Conservation (phyloP, 2,797 vertebrate species). For the Xenentodon cancila region DNA sequence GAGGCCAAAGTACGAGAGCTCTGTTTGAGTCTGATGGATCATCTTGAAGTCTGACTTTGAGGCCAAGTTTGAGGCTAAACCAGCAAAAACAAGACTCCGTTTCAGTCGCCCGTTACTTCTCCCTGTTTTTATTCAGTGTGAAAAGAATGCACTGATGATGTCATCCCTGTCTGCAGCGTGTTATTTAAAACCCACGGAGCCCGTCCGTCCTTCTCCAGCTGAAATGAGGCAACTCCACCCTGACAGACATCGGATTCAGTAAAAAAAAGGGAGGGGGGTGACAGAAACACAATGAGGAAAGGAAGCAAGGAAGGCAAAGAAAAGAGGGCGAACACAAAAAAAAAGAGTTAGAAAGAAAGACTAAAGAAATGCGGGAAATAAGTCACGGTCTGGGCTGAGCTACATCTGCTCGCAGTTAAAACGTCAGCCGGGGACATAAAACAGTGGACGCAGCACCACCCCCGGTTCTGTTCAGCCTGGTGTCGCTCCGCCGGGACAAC, state of each 20-base stretch:
- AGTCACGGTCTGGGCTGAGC: constrained; percentile 62
- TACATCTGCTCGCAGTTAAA: constrained; percentile 79
- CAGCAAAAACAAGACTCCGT: constrained; percentile 35
- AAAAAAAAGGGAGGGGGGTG: not conserved
- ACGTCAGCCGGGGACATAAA: constrained; percentile 66
- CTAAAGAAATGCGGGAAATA: constrained; percentile 63
- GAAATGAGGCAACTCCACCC: constrained; percentile 40
- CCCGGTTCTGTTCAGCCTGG: constrained; percentile 27
- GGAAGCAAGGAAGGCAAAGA: not conserved
- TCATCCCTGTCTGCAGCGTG: constrained; percentile 63
- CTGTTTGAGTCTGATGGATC: constrained; percentile 13
- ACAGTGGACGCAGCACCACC: constrained; percentile 48
- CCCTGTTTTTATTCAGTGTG: constrained; percentile 58
- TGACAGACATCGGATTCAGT: not conserved
- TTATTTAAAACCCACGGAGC: constrained; percentile 52
- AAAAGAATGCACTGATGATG: constrained; percentile 77
- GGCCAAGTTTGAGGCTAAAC: constrained; percentile 35
- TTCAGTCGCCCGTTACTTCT: constrained; percentile 41
- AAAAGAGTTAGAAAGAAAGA: constrained; percentile 14
- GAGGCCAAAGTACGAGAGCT: constrained; percentile 42
- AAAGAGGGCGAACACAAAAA: constrained; percentile 6
- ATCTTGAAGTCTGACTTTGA: not conserved
- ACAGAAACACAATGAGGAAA: not conserved
- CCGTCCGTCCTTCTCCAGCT: constrained; percentile 25
- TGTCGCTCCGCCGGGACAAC: constrained; percentile 43